Evolutionary conservation across 2,113 vertebrate genomes (phyloP).

Genomic region (Osmerus eperlanus): DNA sequence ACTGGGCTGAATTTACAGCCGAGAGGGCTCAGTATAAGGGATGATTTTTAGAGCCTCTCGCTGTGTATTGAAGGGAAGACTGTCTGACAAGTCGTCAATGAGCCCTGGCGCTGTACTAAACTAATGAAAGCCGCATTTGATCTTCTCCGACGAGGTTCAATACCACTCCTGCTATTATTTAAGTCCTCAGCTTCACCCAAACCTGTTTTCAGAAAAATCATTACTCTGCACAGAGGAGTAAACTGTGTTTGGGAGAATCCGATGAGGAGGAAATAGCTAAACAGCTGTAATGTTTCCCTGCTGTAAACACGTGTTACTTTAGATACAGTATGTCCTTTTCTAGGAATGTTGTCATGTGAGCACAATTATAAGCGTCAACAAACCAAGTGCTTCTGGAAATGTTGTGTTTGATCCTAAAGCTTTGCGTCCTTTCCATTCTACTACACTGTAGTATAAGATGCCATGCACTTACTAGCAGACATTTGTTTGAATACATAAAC

Average conservation of each 20-base stretch:
- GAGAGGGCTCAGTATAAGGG: constrained; percentile 70
- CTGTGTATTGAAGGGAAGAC: constrained; percentile 75
- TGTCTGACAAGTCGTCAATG: constrained; percentile 80
- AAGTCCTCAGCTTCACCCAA: constrained; percentile 73
- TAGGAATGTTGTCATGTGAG: background rate
- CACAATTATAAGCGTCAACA: too few relatives aligned
- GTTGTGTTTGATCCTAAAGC: too few relatives aligned
- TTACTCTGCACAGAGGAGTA: constrained; percentile 67
- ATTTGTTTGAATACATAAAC: too few relatives aligned
- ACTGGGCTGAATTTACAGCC: constrained; percentile 71
- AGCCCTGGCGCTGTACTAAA: constrained; percentile 73
- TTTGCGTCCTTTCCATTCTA: too few relatives aligned
- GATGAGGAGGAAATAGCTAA: constrained; percentile 68
- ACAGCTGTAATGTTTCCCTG: constrained; percentile 65
- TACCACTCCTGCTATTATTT: constrained; percentile 76
- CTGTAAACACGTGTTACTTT: constrained; percentile 46
- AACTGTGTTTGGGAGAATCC: constrained; percentile 71
- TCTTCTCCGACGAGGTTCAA: constrained; percentile 73
- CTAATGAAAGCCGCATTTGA: constrained; percentile 80
- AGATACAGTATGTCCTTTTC: background rate
- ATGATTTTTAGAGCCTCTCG: constrained; percentile 76
- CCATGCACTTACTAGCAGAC: too few relatives aligned
- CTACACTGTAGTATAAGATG: too few relatives aligned
- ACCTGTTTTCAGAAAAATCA: constrained; percentile 74
- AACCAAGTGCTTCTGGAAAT: too few relatives aligned